Conservation (phyloP, 1,140 invertebrate species). For the Lordiphosa mommai region DNA sequence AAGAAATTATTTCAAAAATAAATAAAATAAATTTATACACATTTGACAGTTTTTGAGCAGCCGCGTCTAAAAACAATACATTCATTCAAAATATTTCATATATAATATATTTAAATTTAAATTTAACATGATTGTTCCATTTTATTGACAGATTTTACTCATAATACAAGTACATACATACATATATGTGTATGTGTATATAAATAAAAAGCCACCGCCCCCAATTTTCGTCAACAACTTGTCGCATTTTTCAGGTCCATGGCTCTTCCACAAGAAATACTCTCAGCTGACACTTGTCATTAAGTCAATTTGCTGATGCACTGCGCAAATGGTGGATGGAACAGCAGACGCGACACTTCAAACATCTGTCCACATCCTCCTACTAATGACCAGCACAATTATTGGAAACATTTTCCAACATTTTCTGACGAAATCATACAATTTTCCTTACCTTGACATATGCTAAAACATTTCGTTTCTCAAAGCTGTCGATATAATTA, state of each 20-base stretch:
- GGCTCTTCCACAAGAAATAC: conserved; percentile 29
- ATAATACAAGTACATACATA: not conserved
- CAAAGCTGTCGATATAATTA: too few relatives aligned
- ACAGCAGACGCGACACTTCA: conserved; percentile 12
- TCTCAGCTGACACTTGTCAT: conserved; percentile 66
- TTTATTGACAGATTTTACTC: conserved; percentile 7
- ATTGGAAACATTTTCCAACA: conserved; percentile 13
- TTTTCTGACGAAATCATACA: conserved; percentile 12
- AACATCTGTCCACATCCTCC: conserved; percentile 10
- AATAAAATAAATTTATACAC: conserved; percentile 64
- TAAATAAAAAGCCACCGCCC: conserved; percentile 13
- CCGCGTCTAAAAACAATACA: conserved; percentile 34
- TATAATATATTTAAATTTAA: conserved; percentile 12
- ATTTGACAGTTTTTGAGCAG: conserved; percentile 67
- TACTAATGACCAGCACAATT: conserved; percentile 52
- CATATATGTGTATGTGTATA: conserved; percentile 2
- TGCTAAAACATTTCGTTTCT: too few relatives aligned
- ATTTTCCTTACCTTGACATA: too few relatives aligned
- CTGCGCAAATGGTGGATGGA: conserved; percentile 39
- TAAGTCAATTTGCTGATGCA: conserved; percentile 61
- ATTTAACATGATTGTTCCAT: conserved; percentile 15
- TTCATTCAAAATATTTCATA: conserved; percentile 34
- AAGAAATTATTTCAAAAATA: conserved; percentile 65
- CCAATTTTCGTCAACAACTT: conserved; percentile 44
- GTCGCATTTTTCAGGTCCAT: conserved; percentile 24